These are phyloP conservation scores for Electrona antarctica DNA, from an alignment of 2,113 vertebrate genomes.

Conservation along the genomic window DNA sequence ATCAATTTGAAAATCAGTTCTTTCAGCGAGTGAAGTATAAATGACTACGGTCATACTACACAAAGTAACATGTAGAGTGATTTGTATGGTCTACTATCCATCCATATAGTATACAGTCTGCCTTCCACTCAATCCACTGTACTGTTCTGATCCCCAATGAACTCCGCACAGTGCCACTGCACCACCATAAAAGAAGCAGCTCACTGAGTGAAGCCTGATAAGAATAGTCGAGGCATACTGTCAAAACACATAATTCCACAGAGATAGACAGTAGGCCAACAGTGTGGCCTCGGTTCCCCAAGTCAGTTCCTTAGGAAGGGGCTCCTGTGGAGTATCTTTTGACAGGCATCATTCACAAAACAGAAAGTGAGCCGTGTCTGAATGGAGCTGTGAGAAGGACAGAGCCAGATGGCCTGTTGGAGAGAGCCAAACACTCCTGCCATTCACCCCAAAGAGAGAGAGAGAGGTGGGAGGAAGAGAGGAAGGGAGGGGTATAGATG, in stretches of 20 bases:
- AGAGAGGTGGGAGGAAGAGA: background rate
- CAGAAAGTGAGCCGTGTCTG: background rate
- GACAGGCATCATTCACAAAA: slow-evolving; percentile 50
- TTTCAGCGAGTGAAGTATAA: too few relatives aligned
- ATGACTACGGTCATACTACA: too few relatives aligned
- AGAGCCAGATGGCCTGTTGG: slow-evolving; percentile 58
- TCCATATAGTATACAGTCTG: slow-evolving; percentile 3
- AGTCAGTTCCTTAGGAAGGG: background rate
- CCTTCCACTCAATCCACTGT: too few relatives aligned
- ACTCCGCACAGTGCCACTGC: slow-evolving; percentile 7
- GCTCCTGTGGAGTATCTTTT: slow-evolving; percentile 1
- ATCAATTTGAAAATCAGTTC: too few relatives aligned
- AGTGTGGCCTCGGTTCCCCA: slow-evolving; percentile 14
- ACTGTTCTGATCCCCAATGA: slow-evolving; percentile 11
- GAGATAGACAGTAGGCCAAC: slow-evolving; percentile 40
- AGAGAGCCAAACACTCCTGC: slow-evolving; percentile 51
- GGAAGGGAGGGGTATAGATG: background rate
- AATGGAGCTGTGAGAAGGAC: slow-evolving; percentile 43
- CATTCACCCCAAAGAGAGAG: slow-evolving; percentile 47
- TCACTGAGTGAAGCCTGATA: slow-evolving; percentile 17
- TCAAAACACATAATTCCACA: slow-evolving; percentile 33
- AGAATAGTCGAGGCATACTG: background rate
- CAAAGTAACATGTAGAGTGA: too few relatives aligned
- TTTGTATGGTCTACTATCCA: too few relatives aligned
- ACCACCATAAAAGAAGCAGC: slow-evolving; percentile 20